Evolutionary conservation across 64 coral and sea anemone genomes (phyloP).

Genomic region (Pocillopora verrucosa): DNA sequence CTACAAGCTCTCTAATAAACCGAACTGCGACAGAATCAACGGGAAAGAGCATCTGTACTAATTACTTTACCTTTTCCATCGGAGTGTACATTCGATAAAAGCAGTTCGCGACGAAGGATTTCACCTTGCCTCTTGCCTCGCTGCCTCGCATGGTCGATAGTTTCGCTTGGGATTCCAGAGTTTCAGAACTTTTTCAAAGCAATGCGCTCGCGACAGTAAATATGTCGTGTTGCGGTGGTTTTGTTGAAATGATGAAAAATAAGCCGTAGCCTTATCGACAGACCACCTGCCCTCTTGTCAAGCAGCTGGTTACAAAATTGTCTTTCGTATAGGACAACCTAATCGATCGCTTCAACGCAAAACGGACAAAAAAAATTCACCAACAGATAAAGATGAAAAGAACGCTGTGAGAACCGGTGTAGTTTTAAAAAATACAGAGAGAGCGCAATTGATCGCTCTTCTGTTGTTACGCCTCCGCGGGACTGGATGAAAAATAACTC

Average conservation of each 20-base stretch:
- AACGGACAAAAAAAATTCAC: neutral
- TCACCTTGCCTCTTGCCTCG: neutral
- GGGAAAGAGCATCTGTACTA: neutral
- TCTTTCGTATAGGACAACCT: neutral
- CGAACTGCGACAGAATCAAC: neutral
- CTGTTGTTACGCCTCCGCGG: neutral
- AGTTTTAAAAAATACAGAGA: neutral
- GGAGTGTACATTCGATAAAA: neutral
- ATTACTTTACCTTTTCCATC: conserved; percentile 4
- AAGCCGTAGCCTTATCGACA: neutral
- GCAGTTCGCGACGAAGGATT: neutral
- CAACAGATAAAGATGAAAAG: neutral
- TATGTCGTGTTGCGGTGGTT: neutral
- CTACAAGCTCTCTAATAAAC: neutral
- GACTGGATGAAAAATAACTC: neutral
- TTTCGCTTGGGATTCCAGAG: neutral
- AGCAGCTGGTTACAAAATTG: conserved; percentile 10
- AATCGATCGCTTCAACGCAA: neutral
- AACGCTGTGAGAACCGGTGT: neutral
- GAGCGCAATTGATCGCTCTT: neutral
- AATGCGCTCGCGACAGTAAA: neutral
- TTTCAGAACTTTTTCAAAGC: neutral
- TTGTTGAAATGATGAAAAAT: conserved; percentile 7
- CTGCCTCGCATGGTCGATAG: neutral
- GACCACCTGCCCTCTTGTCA: neutral